Conservation (phyloP, 1,140 invertebrate genomes). For the Oncopodura yosiiana region DNA sequence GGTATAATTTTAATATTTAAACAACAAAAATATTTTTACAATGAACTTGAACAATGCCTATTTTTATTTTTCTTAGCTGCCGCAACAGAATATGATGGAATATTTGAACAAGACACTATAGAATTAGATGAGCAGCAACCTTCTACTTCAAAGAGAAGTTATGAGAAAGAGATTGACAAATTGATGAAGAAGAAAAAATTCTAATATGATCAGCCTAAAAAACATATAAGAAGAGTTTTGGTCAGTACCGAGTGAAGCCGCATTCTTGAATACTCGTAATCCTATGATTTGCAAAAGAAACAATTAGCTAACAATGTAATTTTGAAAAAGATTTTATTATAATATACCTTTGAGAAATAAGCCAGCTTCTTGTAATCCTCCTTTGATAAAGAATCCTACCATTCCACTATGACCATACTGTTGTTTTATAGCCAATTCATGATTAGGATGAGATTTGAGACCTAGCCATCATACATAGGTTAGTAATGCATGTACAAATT, state of each 20-base stretch:
- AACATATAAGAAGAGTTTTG: neutral
- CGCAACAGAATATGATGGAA: no score
- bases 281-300: no score
- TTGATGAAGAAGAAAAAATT: neutral
- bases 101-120: no score
- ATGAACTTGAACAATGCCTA: no score
- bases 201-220: neutral
- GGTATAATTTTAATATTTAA: no score
- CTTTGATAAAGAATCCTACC: constrained; percentile 51
- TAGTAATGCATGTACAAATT: neutral
- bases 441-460: constrained; percentile 53
- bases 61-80: no score
- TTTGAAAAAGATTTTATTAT: no score
- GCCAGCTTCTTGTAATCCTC: constrained; percentile 44
- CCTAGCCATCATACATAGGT: constrained; percentile 37
- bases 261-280: constrained; percentile 27
- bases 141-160: no score
- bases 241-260: constrained; percentile 26
- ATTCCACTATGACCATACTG: constrained; percentile 53
- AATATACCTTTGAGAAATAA: constrained; percentile 43
- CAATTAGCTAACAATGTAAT: no score
- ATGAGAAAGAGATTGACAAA: no score
- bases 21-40: no score
- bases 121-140: no score
- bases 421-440: constrained; percentile 50